phyloP scores from a whole-genome alignment of 64 coral and sea anemone species.

The Platygyra sinensis region DNA sequence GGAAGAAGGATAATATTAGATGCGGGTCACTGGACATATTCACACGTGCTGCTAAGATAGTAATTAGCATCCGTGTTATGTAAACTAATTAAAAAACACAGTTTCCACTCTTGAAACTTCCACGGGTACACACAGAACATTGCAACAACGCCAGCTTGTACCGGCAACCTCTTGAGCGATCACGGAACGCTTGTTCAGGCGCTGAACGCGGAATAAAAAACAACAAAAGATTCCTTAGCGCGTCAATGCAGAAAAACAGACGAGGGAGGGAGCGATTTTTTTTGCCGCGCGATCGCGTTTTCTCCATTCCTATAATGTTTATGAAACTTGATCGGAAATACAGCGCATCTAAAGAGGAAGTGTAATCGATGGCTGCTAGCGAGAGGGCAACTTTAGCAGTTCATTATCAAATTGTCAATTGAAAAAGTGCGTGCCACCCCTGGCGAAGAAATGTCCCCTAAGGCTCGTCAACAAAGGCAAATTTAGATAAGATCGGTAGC shows the following conservation, averaged over 20 bases:
- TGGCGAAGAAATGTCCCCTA: slow-evolving; percentile 59
- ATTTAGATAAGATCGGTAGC: slow-evolving; percentile 75
- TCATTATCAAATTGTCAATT: slow-evolving; percentile 81
- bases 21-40: slow-evolving; percentile 35
- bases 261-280: background rate
- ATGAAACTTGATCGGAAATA: slow-evolving; percentile 84
- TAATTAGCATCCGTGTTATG: slow-evolving; percentile 82
- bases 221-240: background rate
- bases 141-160: slow-evolving; percentile 25
- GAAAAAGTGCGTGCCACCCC: slow-evolving; percentile 67
- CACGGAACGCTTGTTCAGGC: background rate
- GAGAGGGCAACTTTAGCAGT: slow-evolving; percentile 57
- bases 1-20: slow-evolving; percentile 27
- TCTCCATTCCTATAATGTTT: slow-evolving; percentile 50
- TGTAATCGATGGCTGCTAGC: slow-evolving; percentile 56
- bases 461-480: slow-evolving; percentile 58
- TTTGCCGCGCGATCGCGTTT: background rate
- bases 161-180: slow-evolving; percentile 4
- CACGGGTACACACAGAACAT: slow-evolving; percentile 8
- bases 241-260: background rate
- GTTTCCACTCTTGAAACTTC: slow-evolving; percentile 45
- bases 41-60: slow-evolving; percentile 66
- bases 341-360: slow-evolving; percentile 69
- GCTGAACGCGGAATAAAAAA: background rate
- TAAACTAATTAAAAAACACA: slow-evolving; percentile 84